Evolutionary conservation across 2,113 vertebrate genomes (phyloP), one percentile per base, ranked within the genome.

Genomic region (Platysteira castanea): DNA sequence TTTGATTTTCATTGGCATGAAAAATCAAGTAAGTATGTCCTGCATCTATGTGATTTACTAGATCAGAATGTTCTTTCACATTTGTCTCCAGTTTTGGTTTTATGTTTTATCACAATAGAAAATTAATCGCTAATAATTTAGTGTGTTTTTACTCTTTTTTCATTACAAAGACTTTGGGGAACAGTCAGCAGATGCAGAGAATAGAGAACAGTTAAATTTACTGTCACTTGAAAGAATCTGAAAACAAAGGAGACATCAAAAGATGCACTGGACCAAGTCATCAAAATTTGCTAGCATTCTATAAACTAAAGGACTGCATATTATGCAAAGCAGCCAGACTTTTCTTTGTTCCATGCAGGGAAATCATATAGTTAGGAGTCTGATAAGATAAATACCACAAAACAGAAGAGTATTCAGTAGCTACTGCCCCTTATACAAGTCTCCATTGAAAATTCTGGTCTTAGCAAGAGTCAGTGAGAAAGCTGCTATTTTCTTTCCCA

Each of bases 181-280:
- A 56, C 47, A 93, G 69, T 78, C 47, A 91, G 69, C 69, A 95
- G 50, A 94, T 39, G 42, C 8, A 84, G 39, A 59, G 56, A 91
- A 89, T 27, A 84, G 56, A 67, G 68, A 89, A 75, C 22, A 78
- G 65, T 41, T 77, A 91, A 84, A 89, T 87, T 91, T 89, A 91
- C 77, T 64, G 81, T 91, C 92, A 87, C 78, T 87, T 89, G 56
- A 91, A 96, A 93, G 74, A 71, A 82, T 89, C 6, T 28, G 11
- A 79, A 87, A 93, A 87, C 54, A 96, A 93, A 94, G 52, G 30
- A 63, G 69, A 84, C 41, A 84, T 84, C 87, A 89, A 89, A 93
- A 93, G 69, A 94, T 47, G 21, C 8, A 78, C 10, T 20, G 15
- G 60, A 68, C 44, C 39, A 91, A 93, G 74, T 71, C 77, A 94